Percentiles rank a stretch among this genome's conserved stretches.
Evolutionary conservation across 2,797 vertebrate species (phyloP).

Genomic region (Platyrinchus mystaceus): DNA sequence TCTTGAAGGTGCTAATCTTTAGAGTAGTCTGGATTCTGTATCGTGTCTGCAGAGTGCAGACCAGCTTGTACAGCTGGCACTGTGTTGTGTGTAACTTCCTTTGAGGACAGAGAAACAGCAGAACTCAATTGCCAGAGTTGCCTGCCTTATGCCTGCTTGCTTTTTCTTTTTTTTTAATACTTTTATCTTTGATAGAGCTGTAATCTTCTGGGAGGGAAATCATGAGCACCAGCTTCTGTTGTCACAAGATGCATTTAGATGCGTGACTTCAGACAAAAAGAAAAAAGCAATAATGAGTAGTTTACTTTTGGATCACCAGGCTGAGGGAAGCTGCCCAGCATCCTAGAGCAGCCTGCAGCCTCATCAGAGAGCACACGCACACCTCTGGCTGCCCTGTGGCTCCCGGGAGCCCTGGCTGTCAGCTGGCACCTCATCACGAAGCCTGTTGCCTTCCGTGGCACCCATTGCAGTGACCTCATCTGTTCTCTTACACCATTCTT

Average conservation of each 20-base stretch:
- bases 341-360: not conserved
- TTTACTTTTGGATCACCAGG: not conserved
- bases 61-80: not conserved
- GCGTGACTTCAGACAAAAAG: conserved; percentile 41
- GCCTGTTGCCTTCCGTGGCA: not conserved
- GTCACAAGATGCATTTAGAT: not conserved
- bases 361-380: fast-evolving
- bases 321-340: not conserved
- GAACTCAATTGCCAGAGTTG: not conserved
- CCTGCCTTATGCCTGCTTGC: not conserved
- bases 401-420: not conserved
- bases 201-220: not conserved
- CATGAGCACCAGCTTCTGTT: conserved; percentile 45
- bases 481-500: not conserved
- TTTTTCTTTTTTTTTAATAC: not conserved
- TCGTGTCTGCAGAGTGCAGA: not conserved
- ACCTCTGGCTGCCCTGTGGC: not conserved
- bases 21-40: not conserved
- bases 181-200: not conserved
- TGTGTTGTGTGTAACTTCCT: not conserved
- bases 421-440: not conserved
- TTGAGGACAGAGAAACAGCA: not conserved
- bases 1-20: not conserved
- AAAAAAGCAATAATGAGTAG: conserved; percentile 47
- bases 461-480: not conserved